phyloP scores from a whole-genome alignment of 1,140 invertebrate genomes.

The Caenorhabditis tropicalis region DNA sequence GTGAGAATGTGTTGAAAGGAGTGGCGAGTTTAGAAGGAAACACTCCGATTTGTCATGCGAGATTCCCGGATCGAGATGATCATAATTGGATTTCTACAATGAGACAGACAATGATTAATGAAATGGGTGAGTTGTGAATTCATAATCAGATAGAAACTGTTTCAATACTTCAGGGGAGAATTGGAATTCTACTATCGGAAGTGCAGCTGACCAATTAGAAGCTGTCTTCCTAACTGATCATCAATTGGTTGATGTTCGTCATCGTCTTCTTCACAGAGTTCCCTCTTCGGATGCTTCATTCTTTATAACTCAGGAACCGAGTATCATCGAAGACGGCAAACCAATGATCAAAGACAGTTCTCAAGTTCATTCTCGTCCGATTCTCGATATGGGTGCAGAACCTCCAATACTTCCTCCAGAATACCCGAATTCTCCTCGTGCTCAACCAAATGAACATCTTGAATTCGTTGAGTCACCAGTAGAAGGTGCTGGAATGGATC shows the following conservation, averaged over 20 bases:
- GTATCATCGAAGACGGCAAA: not conserved
- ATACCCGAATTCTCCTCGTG: not conserved
- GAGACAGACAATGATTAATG: not conserved
- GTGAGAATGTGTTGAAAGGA: not conserved
- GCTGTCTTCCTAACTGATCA: not conserved
- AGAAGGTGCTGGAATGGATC: not conserved
- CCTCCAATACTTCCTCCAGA: not conserved
- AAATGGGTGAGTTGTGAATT: not conserved
- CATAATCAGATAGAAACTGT: too few species aligned
- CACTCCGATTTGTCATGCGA: constrained; percentile 3
- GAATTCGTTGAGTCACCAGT: not conserved
- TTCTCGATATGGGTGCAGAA: not conserved
- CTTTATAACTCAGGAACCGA: not conserved
- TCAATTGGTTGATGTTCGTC: not conserved
- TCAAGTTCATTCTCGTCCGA: not conserved
- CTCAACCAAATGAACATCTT: not conserved
- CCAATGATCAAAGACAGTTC: constrained; percentile 20
- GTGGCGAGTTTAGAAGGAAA: not conserved
- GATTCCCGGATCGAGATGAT: not conserved
- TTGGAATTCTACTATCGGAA: not conserved
- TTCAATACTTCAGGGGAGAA: not conserved
- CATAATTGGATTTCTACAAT: not conserved
- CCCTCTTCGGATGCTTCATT: not conserved
- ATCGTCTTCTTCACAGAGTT: not conserved
- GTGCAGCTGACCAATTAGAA: not conserved